These are phyloP conservation scores for Toxonevra muliebris DNA, from an alignment of 2,888 invertebrate species.

Conservation along the genomic window DNA sequence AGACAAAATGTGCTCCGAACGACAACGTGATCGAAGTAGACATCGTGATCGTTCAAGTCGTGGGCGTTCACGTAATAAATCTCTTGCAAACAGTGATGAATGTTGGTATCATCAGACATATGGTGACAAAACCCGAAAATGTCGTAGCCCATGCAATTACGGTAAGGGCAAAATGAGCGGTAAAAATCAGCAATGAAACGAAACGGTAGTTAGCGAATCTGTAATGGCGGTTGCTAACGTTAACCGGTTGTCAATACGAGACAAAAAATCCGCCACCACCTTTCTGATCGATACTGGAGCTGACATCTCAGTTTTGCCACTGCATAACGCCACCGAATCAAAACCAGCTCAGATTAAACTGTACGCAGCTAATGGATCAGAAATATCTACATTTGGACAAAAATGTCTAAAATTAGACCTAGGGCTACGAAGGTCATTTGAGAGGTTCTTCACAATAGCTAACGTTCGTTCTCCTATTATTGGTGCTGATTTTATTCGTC, in stretches of 20 bases:
- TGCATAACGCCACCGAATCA: background rate
- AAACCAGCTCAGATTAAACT: background rate
- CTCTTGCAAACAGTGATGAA: background rate
- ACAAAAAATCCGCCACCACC: background rate
- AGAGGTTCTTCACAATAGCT: conserved; percentile 28
- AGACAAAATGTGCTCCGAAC: no score
- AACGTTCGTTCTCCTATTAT: conserved; percentile 26
- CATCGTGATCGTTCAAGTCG: conserved; percentile 6
- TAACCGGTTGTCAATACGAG: background rate
- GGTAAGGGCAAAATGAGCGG: no score
- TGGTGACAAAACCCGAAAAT: background rate
- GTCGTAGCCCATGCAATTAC: background rate
- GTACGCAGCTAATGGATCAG: background rate
- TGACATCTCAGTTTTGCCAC: background rate
- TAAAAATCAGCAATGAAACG: no score
- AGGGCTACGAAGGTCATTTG: conserved; percentile 24
- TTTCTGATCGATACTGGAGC: background rate
- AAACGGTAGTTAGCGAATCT: no score
- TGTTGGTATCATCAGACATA: background rate
- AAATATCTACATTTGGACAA: background rate
- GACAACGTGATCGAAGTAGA: no score
- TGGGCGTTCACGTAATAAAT: background rate
- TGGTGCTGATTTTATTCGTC: conserved; percentile 25
- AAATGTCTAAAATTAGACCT: background rate
- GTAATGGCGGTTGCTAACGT: no score